Conservation (phyloP, 2,113 vertebrate species). For the Apteryx owenii region DNA sequence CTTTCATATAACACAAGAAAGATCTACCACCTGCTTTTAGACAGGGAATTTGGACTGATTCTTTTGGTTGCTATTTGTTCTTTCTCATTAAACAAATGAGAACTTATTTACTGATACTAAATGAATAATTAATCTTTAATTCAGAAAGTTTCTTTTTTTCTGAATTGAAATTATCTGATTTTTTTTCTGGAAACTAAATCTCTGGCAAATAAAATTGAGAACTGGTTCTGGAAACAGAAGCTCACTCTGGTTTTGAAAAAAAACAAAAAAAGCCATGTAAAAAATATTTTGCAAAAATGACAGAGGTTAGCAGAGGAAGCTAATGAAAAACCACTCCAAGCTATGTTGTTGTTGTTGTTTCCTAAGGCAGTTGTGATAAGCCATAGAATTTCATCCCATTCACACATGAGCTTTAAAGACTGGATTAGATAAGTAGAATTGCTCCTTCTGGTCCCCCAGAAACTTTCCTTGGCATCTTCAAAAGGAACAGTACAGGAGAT, state of each 20-base stretch:
- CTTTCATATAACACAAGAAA: neutral
- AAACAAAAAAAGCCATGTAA: neutral
- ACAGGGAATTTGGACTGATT: neutral
- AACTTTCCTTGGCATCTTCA: neutral
- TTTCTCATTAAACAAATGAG: neutral
- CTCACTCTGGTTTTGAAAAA: neutral
- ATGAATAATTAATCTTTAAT: neutral
- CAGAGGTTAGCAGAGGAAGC: neutral
- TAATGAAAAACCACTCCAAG: neutral
- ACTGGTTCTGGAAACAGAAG: neutral
- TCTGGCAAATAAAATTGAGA: neutral
- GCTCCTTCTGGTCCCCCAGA: neutral
- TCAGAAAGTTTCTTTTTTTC: neutral
- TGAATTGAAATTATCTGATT: neutral
- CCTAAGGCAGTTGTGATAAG: neutral
- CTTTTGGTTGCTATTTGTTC: neutral
- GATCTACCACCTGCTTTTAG: neutral
- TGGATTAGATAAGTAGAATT: neutral
- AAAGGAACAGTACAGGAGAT: neutral
- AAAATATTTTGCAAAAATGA: neutral
- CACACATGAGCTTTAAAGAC: neutral
- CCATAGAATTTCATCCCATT: neutral
- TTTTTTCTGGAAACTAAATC: neutral
- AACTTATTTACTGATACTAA: rapidly evolving
- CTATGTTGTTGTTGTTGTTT: neutral